Evolutionary conservation across 2,888 invertebrate species (phyloP).

Genomic region (Clusia tigrina): DNA sequence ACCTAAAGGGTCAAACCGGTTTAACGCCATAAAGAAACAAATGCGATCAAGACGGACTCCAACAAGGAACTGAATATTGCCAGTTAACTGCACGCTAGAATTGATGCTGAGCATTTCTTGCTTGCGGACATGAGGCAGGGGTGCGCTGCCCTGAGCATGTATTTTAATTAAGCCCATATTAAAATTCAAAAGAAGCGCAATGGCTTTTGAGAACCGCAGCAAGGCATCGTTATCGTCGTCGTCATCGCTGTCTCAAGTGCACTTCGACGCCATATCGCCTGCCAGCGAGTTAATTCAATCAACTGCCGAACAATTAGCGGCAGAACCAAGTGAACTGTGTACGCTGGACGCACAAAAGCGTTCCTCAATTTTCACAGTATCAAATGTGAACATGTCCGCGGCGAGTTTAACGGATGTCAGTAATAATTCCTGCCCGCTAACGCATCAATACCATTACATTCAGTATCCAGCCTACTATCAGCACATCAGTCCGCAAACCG

Average conservation of each 20-base stretch:
- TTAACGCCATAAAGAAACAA: constrained; percentile 32
- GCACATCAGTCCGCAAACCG: constrained; percentile 16
- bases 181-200: not conserved
- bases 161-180: not conserved
- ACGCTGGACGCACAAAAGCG: constrained; percentile 28
- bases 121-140: not conserved
- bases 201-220: not conserved
- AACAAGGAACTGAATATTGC: not conserved
- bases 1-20: constrained; percentile 59
- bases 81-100: not conserved
- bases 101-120: not conserved
- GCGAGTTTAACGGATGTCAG: constrained; percentile 68
- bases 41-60: not conserved
- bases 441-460: constrained; percentile 63
- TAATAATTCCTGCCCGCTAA: constrained; percentile 48
- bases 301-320: not conserved
- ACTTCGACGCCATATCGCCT: constrained; percentile 1
- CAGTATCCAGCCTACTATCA: constrained; percentile 56
- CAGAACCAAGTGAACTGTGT: not conserved
- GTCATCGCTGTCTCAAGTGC: not conserved
- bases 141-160: not conserved
- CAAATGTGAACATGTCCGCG: constrained; percentile 61
- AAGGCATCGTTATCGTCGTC: not conserved
- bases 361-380: constrained; percentile 30
- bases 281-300: constrained; percentile 15